Evolutionary conservation across 2,797 vertebrate species (phyloP).

Genomic region (Neosalanx taihuensis): DNA sequence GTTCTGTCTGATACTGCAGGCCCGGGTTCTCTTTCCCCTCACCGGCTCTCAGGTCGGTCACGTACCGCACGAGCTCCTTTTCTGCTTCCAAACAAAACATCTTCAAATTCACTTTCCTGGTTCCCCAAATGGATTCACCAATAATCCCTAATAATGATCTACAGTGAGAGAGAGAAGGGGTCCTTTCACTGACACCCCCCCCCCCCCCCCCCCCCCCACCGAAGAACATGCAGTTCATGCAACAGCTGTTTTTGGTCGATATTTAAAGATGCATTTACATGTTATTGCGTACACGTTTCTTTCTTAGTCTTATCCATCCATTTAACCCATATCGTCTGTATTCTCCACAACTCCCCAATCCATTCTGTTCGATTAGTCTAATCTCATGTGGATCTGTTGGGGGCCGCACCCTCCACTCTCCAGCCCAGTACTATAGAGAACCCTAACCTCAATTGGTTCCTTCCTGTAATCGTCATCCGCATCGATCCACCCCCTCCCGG

Average conservation of each 20-base stretch:
- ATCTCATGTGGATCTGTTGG: constrained; percentile 30
- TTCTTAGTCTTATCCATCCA: no score
- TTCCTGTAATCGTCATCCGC: constrained; percentile 56
- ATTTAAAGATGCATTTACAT: no score
- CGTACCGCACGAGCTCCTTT: not conserved
- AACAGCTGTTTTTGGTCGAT: no score
- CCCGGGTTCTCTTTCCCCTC: not conserved
- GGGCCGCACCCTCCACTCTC: constrained; percentile 60
- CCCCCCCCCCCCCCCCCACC: no score
- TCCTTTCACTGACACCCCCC: no score
- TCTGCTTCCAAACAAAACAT: not conserved
- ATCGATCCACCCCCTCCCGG: constrained; percentile 55
- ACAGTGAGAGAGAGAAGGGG: no score
- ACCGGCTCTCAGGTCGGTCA: not conserved
- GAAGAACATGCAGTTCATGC: no score
- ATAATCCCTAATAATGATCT: not conserved
- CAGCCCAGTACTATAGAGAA: constrained; percentile 26
- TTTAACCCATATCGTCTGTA: not conserved
- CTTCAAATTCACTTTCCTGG: not conserved
- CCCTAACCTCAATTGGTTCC: constrained; percentile 55
- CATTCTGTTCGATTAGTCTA: not conserved
- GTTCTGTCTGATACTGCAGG: no score
- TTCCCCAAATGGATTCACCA: not conserved
- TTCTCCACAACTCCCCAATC: constrained; percentile 21
- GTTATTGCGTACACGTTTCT: no score